Evolutionary conservation across 92 coral and sea anemone genomes (phyloP).

Genomic region (Phenganax marumi): DNA sequence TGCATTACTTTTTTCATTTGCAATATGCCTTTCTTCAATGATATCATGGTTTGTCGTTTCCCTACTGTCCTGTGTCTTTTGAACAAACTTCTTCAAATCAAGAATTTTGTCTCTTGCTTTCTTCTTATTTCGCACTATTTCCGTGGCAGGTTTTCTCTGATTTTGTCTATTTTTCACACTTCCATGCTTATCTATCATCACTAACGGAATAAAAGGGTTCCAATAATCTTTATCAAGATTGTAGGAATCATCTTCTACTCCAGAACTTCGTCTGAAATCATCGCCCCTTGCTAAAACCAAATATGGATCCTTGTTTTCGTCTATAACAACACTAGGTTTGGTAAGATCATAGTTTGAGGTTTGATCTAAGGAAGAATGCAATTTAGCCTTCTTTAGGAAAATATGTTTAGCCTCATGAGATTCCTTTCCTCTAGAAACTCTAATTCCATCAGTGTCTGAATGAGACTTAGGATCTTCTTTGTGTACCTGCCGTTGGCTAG

Average conservation of each 20-base stretch:
- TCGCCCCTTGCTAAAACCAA: background rate
- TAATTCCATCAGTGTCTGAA: background rate
- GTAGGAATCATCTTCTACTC: background rate
- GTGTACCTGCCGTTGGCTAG: background rate
- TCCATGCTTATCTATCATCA: background rate
- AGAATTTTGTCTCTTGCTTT: background rate
- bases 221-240: background rate
- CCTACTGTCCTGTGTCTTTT: background rate
- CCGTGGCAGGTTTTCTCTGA: background rate
- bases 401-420: background rate
- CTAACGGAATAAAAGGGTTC: background rate
- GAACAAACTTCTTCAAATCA: background rate
- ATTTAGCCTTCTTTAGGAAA: background rate
- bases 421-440: background rate
- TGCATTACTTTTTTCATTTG: background rate
- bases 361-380: background rate
- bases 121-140: background rate
- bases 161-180: too few relatives aligned
- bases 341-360: background rate
- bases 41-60: background rate
- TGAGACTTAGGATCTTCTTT: background rate
- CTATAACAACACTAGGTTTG: background rate
- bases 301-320: conserved; percentile 16
- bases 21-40: background rate
- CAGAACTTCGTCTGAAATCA: background rate